Evolutionary conservation across 2,888 invertebrate species (phyloP).

Genomic region (Chironomus riparius): DNA sequence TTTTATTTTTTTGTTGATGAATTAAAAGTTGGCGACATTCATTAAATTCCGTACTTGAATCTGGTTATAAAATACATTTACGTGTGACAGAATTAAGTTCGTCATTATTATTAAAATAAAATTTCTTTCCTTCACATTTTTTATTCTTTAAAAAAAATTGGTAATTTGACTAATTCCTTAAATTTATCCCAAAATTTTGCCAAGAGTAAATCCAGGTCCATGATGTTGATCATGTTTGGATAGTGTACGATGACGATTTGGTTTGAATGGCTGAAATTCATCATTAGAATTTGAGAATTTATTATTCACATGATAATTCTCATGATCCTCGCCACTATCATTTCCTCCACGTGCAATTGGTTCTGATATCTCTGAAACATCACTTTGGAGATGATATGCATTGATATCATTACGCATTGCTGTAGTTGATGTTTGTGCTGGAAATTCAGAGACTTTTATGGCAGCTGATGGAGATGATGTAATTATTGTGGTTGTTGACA

Average conservation of each 20-base stretch:
- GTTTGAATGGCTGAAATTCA: slow-evolving; percentile 39
- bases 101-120: too few relatives aligned
- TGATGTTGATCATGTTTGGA: slow-evolving; percentile 33
- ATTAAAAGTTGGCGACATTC: background rate
- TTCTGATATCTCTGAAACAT: background rate
- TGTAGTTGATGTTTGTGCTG: slow-evolving; percentile 3
- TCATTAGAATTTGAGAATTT: slow-evolving; percentile 40
- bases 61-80: too few relatives aligned
- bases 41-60: too few relatives aligned
- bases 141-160: background rate
- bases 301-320: slow-evolving; percentile 29
- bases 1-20: too few relatives aligned
- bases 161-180: slow-evolving; percentile 8
- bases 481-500: background rate
- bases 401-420: slow-evolving; percentile 14
- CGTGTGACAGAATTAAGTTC: too few relatives aligned
- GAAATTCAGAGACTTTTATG: background rate
- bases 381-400: slow-evolving; percentile 6
- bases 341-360: background rate
- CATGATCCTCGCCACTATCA: background rate
- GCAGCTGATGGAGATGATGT: background rate
- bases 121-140: background rate
- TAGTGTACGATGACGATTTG: slow-evolving; percentile 41
- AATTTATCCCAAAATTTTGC: slow-evolving; percentile 42
- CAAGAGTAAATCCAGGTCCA: slow-evolving; percentile 40